Percentiles rank a stretch among this genome's conserved stretches.
Evolutionary conservation across 1,140 invertebrate genomes (phyloP).

Genomic region (Apocrypta bakeri): DNA sequence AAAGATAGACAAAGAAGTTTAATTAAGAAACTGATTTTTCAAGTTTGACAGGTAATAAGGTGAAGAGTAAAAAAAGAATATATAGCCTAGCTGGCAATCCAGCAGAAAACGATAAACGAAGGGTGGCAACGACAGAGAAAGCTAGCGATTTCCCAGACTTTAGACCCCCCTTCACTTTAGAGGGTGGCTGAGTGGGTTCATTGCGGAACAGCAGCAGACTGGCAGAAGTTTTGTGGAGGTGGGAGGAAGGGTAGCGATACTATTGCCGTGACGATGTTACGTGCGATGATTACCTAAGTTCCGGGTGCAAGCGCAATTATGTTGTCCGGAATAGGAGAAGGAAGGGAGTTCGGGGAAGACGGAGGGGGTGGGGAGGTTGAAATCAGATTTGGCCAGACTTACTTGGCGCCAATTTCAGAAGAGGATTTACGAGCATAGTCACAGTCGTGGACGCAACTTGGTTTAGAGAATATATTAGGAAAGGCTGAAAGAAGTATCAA

Average conservation of each 20-base stretch:
- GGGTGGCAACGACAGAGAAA: not conserved
- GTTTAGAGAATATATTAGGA: not conserved
- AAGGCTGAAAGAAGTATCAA: not conserved
- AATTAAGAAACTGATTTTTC: not conserved
- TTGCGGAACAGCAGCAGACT: not conserved
- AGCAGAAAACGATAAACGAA: constrained; percentile 1
- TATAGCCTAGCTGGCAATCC: not conserved
- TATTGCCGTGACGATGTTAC: constrained; percentile 7
- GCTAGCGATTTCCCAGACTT: constrained; percentile 14
- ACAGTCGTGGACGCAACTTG: not conserved
- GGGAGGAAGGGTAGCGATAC: not conserved
- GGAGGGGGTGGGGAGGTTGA: not conserved
- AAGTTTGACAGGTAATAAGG: not conserved
- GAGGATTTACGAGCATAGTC: constrained; percentile 12
- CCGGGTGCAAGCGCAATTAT: constrained; percentile 19
- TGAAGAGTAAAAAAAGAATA: not conserved
- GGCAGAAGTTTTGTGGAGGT: not conserved
- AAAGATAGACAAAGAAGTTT: not conserved
- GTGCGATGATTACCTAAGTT: constrained; percentile 36
- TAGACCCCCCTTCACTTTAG: not conserved
- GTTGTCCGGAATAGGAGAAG: not conserved
- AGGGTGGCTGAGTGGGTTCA: constrained; percentile 18
- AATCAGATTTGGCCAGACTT: constrained; percentile 31
- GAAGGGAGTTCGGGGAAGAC: too few relatives aligned
- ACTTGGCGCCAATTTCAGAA: constrained; percentile 20